Evolutionary conservation across 2,113 vertebrate species (phyloP).

Genomic region (Phycodurus eques): DNA sequence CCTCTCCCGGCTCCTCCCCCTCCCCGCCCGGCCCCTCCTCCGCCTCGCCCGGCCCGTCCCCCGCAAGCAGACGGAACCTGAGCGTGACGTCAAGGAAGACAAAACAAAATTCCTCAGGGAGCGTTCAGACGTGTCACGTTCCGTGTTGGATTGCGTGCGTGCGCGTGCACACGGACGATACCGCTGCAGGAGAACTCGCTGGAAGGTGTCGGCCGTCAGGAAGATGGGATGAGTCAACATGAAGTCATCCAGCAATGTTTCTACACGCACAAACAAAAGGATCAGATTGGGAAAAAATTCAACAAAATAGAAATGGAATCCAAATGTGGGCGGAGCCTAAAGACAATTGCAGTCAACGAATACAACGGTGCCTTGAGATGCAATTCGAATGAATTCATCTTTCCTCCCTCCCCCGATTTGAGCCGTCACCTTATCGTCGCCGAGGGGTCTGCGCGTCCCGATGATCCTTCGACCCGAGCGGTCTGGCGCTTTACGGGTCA

Average conservation of each 20-base stretch:
- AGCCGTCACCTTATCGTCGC: too few relatives aligned
- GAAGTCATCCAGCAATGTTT: constrained; percentile 75
- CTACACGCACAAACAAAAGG: constrained; percentile 59
- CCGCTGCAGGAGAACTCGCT: constrained; percentile 91
- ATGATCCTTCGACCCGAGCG: too few relatives aligned
- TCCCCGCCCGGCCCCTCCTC: constrained; percentile 32
- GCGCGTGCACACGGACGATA: constrained; percentile 77
- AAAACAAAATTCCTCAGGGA: background rate
- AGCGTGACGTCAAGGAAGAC: constrained; percentile 45
- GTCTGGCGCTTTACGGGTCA: too few relatives aligned
- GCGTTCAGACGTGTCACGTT: background rate
- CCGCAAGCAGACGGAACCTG: constrained; percentile 59
- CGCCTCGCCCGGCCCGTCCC: constrained; percentile 17
- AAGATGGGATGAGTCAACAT: constrained; percentile 95
- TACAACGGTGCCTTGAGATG: too few relatives aligned
- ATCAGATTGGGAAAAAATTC: background rate
- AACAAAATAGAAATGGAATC: background rate
- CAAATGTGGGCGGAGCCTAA: background rate
- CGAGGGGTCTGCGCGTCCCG: too few relatives aligned
- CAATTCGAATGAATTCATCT: too few relatives aligned
- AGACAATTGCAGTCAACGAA: too few relatives aligned
- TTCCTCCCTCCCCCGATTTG: too few relatives aligned
- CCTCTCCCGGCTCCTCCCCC: constrained; percentile 23
- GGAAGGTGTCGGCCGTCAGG: constrained; percentile 89
- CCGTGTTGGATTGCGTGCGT: background rate